Evolutionary conservation across 2,888 invertebrate species (phyloP).

Genomic region (Strigamia crassipes): DNA sequence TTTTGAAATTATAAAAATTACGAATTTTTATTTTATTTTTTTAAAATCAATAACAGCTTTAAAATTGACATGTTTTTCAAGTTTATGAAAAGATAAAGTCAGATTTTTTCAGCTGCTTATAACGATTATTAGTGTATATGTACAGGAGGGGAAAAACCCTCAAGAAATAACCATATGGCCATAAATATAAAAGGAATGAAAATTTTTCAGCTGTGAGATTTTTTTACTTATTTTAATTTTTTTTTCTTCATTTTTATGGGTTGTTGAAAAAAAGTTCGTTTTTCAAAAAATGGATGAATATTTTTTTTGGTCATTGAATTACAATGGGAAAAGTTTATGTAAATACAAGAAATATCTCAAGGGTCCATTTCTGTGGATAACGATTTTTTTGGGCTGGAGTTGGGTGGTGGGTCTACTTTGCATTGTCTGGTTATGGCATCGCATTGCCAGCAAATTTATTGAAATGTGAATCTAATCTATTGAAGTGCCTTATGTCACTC

Average conservation of each 20-base stretch:
- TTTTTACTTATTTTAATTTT: neutral
- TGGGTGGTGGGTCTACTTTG: neutral
- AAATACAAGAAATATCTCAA: neutral
- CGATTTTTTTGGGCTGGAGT: neutral
- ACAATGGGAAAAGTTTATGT: neutral
- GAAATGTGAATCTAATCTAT: slow-evolving; percentile 32
- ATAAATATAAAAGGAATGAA: neutral
- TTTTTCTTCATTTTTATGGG: neutral
- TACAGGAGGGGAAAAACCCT: neutral
- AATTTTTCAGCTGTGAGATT: slow-evolving; percentile 1
- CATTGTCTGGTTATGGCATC: neutral
- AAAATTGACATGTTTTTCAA: neutral
- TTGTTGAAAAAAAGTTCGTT: too few species aligned
- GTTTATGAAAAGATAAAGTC: neutral
- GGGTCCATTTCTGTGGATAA: neutral
- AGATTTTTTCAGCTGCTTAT: slow-evolving; percentile 36
- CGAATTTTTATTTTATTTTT: neutral
- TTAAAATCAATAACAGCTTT: neutral
- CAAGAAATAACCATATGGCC: slow-evolving; percentile 19
- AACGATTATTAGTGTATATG: slow-evolving; percentile 4
- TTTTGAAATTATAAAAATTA: too few species aligned
- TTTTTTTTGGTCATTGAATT: neutral
- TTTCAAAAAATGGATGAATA: too few species aligned
- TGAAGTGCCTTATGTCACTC: slow-evolving; percentile 39
- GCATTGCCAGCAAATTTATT: slow-evolving; percentile 6